Percentiles rank a stretch among this genome's conserved stretches.
These are phyloP conservation scores for Lithobates sylvaticus DNA, from an alignment of 2,797 vertebrate genomes.

Conservation along the genomic window DNA sequence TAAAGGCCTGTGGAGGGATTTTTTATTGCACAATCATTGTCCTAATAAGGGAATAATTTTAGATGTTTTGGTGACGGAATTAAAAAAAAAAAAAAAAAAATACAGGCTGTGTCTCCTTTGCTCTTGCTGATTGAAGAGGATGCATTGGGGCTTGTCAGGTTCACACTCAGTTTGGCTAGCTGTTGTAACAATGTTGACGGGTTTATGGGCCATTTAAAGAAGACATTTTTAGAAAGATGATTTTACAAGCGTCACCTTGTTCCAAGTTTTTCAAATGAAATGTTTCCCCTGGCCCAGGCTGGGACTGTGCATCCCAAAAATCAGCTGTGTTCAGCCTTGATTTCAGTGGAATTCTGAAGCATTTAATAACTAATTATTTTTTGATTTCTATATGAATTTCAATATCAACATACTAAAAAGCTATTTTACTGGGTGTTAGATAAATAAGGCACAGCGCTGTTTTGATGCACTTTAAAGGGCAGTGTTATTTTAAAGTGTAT, in stretches of 20 bases:
- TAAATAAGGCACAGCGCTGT: too few species aligned
- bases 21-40: slow-evolving; percentile 66
- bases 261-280: slow-evolving; percentile 47
- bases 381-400: too few species aligned
- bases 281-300: neutral
- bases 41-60: slow-evolving; percentile 79
- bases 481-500: too few species aligned
- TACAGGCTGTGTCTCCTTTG: slow-evolving; percentile 66
- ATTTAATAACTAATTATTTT: too few species aligned
- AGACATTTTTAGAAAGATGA: slow-evolving; percentile 19
- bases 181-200: slow-evolving; percentile 69
- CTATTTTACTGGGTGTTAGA: too few species aligned
- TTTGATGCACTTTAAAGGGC: too few species aligned
- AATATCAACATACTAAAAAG: too few species aligned
- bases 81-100: slow-evolving; percentile 66
- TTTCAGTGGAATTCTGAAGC: too few species aligned
- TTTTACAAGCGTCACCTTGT: slow-evolving; percentile 15
- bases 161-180: slow-evolving; percentile 70
- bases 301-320: neutral
- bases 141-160: slow-evolving; percentile 81
- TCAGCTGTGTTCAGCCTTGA: neutral
- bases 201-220: slow-evolving; percentile 60
- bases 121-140: slow-evolving; percentile 76
- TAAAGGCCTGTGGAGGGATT: slow-evolving; percentile 26
- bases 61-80: slow-evolving; percentile 70